Evolutionary conservation across 2,113 vertebrate genomes (phyloP).

Genomic region (Centrocercus urophasianus): DNA sequence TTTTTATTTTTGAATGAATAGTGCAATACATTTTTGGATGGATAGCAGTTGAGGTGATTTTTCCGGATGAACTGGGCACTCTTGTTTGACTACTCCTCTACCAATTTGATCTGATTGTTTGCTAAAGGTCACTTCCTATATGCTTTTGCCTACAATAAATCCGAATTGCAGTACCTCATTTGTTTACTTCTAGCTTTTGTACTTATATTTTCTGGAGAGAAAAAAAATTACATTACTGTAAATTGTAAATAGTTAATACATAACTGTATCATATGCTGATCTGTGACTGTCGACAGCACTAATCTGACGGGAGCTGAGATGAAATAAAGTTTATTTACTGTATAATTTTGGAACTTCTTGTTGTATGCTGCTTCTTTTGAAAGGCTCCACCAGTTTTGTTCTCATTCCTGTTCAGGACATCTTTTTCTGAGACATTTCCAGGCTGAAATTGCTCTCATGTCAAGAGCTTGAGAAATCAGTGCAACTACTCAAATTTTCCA

Average conservation of each 20-base stretch:
- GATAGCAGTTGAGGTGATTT: slow-evolving; percentile 65
- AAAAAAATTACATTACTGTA: slow-evolving; percentile 86
- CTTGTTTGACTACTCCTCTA: slow-evolving; percentile 61
- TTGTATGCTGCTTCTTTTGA: slow-evolving; percentile 35
- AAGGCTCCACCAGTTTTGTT: not conserved
- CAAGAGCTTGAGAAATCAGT: not conserved
- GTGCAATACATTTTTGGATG: slow-evolving; percentile 90
- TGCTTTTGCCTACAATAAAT: slow-evolving; percentile 79
- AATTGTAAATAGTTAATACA: slow-evolving; percentile 89
- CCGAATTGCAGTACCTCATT: slow-evolving; percentile 82
- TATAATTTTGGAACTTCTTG: slow-evolving; percentile 63
- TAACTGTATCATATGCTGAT: slow-evolving; percentile 84
- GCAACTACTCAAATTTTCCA: not conserved
- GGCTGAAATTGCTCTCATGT: not conserved
- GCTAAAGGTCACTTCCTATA: slow-evolving; percentile 77
- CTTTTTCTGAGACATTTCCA: not conserved
- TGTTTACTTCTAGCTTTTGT: slow-evolving; percentile 89
- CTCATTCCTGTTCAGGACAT: not conserved
- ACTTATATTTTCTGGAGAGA: slow-evolving; percentile 87
- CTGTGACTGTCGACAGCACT: slow-evolving; percentile 85
- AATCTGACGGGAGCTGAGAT: slow-evolving; percentile 82
- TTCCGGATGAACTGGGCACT: slow-evolving; percentile 69
- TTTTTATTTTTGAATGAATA: slow-evolving; percentile 78
- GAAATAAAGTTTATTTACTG: slow-evolving; percentile 95
- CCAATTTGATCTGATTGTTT: slow-evolving; percentile 68